Evolutionary conservation across 2,113 vertebrate genomes (phyloP).

Genomic region (Thalassoma bifasciatum): DNA sequence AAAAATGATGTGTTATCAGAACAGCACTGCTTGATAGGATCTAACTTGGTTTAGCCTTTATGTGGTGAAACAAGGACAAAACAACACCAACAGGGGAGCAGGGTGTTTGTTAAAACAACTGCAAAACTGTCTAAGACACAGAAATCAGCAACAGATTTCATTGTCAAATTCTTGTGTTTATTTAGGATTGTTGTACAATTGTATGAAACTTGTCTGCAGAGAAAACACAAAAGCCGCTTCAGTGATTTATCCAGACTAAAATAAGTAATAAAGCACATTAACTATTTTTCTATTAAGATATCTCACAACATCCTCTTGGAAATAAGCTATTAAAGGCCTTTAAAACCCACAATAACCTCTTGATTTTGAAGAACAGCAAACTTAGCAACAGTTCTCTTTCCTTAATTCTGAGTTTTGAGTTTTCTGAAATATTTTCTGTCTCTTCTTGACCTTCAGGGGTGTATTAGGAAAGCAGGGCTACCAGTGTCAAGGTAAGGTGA

Average conservation of each 20-base stretch:
- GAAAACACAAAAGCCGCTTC: too few species aligned
- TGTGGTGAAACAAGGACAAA: background rate
- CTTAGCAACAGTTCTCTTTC: background rate
- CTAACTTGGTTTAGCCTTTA: background rate
- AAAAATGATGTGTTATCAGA: slow-evolving; percentile 19
- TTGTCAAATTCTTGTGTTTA: background rate
- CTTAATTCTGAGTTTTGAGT: background rate
- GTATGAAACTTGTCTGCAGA: too few species aligned
- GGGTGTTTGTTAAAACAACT: background rate
- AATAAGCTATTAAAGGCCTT: background rate
- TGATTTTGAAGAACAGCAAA: background rate
- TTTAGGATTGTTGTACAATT: too few species aligned
- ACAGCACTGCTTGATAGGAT: background rate
- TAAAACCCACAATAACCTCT: background rate
- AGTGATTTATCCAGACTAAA: background rate
- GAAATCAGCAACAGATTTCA: background rate
- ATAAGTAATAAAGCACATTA: background rate
- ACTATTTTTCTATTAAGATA: background rate
- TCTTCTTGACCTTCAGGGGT: slow-evolving; percentile 86
- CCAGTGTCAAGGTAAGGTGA: slow-evolving; percentile 94
- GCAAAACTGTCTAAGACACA: background rate
- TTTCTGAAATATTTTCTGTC: background rate
- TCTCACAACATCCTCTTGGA: too few species aligned
- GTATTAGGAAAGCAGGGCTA: slow-evolving; percentile 98
- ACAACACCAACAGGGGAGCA: too few species aligned